Percentiles rank a stretch among this genome's conserved stretches.
Conservation (phyloP, 2,888 invertebrate genomes). For the Xestia rhomboidea region DNA sequence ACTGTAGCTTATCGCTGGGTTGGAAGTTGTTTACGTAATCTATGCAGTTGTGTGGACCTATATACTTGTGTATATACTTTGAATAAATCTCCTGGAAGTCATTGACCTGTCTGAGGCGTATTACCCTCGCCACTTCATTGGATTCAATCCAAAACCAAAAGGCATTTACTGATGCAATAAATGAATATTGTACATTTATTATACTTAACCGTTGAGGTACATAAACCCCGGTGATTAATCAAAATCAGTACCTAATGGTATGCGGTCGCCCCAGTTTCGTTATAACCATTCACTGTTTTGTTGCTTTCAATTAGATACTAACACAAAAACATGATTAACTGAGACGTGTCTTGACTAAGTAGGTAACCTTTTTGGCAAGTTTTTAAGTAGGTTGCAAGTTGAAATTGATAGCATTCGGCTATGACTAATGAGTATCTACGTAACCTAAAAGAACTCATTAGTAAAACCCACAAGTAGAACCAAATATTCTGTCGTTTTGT, state of each 20-base stretch:
- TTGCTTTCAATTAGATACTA: slow-evolving; percentile 41
- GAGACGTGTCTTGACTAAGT: slow-evolving; percentile 29
- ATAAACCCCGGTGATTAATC: slow-evolving; percentile 47
- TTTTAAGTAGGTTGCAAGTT: slow-evolving; percentile 53
- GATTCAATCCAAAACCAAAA: slow-evolving; percentile 70
- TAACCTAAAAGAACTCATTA: slow-evolving; percentile 34
- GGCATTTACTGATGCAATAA: slow-evolving; percentile 22
- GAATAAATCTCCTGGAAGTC: slow-evolving; percentile 76
- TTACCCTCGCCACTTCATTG: slow-evolving; percentile 65
- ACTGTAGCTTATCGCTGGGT: slow-evolving; percentile 54
- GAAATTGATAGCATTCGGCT: slow-evolving; percentile 33
- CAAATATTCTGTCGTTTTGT: slow-evolving; percentile 10
- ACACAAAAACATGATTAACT: slow-evolving; percentile 47
- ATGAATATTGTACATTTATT: slow-evolving; percentile 1
- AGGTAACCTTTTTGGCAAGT: slow-evolving; percentile 63
- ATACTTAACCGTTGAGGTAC: slow-evolving; percentile 11
- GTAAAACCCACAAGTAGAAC: slow-evolving; percentile 38
- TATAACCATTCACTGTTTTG: slow-evolving; percentile 41
- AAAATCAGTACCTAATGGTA: slow-evolving; percentile 49
- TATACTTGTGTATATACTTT: slow-evolving; percentile 37
- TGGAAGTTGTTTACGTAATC: slow-evolving; percentile 69
- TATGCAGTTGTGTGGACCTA: slow-evolving; percentile 15
- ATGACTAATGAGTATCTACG: slow-evolving; percentile 41
- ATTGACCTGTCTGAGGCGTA: slow-evolving; percentile 70
- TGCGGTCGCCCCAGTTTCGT: slow-evolving; percentile 60